Percentiles rank a stretch among this genome's conserved stretches.
These are phyloP conservation scores for Liodrosophila aerea DNA, from an alignment of 2,888 invertebrate species.

Conservation along the genomic window DNA sequence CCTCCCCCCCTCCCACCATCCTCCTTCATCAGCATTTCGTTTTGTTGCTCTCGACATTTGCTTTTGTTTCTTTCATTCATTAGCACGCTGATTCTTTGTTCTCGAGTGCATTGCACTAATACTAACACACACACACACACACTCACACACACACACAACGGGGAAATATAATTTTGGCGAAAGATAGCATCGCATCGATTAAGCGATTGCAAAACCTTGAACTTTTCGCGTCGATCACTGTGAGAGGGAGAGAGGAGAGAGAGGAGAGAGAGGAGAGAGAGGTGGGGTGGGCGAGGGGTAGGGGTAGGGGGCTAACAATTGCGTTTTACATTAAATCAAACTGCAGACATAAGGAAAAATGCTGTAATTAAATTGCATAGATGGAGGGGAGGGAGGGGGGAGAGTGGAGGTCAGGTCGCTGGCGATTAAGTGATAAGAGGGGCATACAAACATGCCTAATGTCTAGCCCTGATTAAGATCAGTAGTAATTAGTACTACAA, in stretches of 20 bases:
- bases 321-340: constrained; percentile 37
- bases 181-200: constrained; percentile 12
- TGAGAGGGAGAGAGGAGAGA: not conserved
- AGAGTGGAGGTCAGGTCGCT: no score
- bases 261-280: not conserved
- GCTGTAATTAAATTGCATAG: no score
- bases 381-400: no score
- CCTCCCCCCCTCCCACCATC: no score
- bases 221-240: constrained; percentile 42
- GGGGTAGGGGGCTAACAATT: constrained; percentile 18
- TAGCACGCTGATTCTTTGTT: constrained; percentile 35
- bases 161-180: constrained; percentile 1
- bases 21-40: not conserved
- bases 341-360: no score
- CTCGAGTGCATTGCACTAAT: constrained; percentile 44
- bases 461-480: no score
- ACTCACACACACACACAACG: constrained; percentile 2
- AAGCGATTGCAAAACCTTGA: constrained; percentile 50
- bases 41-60: constrained; percentile 23
- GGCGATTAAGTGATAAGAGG: no score
- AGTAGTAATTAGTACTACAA: no score
- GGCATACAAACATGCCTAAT: no score
- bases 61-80: constrained; percentile 33
- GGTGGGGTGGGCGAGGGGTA: not conserved
- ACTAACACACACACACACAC: constrained; percentile 2